Evolutionary conservation across 92 coral and sea anemone species (phyloP).

Genomic region (Meandrina meandrites): DNA sequence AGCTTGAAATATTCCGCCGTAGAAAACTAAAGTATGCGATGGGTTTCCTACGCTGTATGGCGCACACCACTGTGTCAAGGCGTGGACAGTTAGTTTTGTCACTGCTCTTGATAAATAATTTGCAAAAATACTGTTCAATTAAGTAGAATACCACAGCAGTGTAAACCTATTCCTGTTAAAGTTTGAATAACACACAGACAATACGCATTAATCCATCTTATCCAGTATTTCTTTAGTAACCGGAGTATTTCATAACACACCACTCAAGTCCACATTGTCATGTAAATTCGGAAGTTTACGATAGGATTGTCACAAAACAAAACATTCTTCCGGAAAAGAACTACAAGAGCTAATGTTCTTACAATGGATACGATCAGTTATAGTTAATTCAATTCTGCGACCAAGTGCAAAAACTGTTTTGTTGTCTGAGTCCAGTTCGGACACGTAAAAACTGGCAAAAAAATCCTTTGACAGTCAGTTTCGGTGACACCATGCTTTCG

Average conservation of each 20-base stretch:
- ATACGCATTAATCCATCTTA: background rate
- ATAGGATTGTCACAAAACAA: background rate
- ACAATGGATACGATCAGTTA: too few species aligned
- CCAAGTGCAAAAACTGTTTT: background rate
- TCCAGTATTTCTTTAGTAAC: constrained; percentile 12
- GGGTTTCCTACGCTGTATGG: background rate
- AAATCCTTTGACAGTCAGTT: background rate
- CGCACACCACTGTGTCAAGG: background rate
- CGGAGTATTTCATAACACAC: constrained; percentile 22
- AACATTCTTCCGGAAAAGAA: background rate
- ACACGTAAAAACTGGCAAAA: background rate
- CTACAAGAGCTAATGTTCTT: background rate
- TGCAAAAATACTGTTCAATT: background rate
- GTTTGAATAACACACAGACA: background rate
- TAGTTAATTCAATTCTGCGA: background rate
- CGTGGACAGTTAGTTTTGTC: too few species aligned
- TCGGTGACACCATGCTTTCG: too few species aligned
- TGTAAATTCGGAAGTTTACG: background rate
- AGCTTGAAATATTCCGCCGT: background rate
- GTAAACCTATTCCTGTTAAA: background rate
- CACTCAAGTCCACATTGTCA: background rate
- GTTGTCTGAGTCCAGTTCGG: background rate
- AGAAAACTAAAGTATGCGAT: background rate
- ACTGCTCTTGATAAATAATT: background rate
- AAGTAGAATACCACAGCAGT: background rate